Evolutionary conservation across 2,113 vertebrate genomes (phyloP).

Genomic region (Ramphastos sulfuratus): DNA sequence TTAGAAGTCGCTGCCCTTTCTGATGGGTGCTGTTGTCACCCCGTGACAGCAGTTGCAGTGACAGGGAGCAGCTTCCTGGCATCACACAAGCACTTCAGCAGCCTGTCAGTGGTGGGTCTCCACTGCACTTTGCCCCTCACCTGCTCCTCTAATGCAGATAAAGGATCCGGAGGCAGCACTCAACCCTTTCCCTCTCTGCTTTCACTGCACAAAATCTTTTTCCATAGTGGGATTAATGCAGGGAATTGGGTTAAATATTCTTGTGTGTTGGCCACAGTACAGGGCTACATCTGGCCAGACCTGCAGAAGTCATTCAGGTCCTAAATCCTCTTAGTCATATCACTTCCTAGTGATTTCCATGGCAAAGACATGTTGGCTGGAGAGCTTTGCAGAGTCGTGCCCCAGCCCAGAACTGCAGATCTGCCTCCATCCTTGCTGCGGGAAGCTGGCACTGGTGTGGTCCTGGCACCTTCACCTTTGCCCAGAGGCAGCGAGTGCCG

Average conservation of each 20-base stretch:
- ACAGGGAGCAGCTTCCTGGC: background rate
- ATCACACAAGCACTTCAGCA: accelerated
- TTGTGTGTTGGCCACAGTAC: background rate
- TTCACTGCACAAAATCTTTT: background rate
- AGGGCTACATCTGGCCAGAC: background rate
- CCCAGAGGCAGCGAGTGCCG: background rate
- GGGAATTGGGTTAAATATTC: background rate
- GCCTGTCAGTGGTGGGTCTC: background rate
- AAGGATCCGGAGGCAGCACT: background rate
- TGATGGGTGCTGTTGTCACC: background rate
- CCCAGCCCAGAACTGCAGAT: accelerated
- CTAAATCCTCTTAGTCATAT: background rate
- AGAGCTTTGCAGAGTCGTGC: accelerated
- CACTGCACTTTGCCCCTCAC: background rate
- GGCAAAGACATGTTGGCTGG: accelerated
- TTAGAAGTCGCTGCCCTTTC: background rate
- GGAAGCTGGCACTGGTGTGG: background rate
- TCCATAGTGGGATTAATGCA: background rate
- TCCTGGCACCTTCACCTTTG: background rate
- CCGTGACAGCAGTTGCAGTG: background rate
- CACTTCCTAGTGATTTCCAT: background rate
- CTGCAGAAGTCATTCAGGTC: background rate
- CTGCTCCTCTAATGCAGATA: background rate
- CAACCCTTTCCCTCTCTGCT: background rate
- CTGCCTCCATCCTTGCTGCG: background rate